phyloP scores from a whole-genome alignment of 2,797 vertebrate genomes.

The Acanthis flammea region DNA sequence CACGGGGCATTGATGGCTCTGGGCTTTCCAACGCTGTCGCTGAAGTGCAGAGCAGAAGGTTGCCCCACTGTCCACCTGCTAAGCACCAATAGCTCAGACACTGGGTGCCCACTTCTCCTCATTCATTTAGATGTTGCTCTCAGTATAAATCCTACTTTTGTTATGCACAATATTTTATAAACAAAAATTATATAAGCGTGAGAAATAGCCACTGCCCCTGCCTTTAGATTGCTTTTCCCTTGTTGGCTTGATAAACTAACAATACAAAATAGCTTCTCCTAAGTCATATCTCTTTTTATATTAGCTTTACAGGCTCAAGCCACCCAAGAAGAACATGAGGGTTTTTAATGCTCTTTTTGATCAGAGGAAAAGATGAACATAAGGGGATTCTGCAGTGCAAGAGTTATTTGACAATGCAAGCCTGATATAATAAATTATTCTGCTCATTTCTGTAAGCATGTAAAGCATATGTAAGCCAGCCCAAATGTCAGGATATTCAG shows the following conservation, averaged over 20 bases:
- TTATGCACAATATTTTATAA: not conserved
- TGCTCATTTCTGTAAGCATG: not conserved
- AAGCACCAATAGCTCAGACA: not conserved
- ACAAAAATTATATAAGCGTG: not conserved
- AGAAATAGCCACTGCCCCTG: not conserved
- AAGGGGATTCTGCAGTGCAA: not conserved
- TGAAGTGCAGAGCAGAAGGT: not conserved
- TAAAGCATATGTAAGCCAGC: not conserved
- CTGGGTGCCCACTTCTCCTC: not conserved
- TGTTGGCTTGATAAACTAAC: not conserved
- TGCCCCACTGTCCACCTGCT: not conserved
- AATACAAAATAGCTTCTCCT: not conserved
- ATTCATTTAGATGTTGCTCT: not conserved
- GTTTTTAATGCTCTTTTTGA: not conserved
- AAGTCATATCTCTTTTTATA: not conserved
- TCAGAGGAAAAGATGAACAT: not conserved
- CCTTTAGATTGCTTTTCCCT: not conserved
- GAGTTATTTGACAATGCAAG: not conserved
- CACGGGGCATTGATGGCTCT: fast-evolving
- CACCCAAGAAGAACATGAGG: not conserved
- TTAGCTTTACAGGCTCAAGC: not conserved
- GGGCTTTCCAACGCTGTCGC: fast-evolving
- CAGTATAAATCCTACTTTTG: not conserved
- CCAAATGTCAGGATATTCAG: not conserved
- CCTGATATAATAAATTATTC: not conserved